phyloP scores from a whole-genome alignment of 2,797 vertebrate species.

The Diplodus puntazzo region DNA sequence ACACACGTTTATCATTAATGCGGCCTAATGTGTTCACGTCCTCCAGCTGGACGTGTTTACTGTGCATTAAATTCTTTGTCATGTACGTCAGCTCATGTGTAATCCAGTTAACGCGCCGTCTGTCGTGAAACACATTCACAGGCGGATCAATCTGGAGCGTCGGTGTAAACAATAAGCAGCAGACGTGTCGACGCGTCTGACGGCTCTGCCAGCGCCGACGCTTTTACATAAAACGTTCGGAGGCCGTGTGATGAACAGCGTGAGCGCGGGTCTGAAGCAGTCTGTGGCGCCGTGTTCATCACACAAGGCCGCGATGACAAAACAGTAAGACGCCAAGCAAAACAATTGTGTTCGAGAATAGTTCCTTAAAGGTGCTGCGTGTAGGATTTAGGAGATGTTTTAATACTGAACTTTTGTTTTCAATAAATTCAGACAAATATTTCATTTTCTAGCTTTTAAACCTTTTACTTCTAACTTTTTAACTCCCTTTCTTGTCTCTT shows the following conservation, averaged over 20 bases:
- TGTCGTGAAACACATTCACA: background rate
- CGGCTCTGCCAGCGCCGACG: constrained; percentile 2
- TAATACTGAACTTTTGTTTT: no score
- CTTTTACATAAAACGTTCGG: background rate
- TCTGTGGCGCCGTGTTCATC: no score
- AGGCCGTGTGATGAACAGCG: background rate
- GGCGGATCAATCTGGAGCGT: background rate
- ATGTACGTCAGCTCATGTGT: background rate
- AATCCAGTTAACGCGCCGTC: background rate
- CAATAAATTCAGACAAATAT: no score
- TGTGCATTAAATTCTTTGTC: background rate
- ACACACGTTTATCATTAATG: background rate
- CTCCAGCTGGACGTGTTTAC: constrained; percentile 11
- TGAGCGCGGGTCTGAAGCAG: background rate
- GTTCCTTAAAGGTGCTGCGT: no score
- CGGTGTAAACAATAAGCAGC: background rate
- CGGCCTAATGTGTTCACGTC: background rate
- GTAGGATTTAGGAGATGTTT: no score
- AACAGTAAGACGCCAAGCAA: no score
- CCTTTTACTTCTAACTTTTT: no score
- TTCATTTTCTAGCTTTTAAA: no score
- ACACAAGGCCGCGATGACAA: background rate
- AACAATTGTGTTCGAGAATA: no score
- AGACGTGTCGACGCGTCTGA: background rate
- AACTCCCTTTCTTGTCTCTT: no score